Evolutionary conservation across 2,888 invertebrate genomes (phyloP), one percentile per base, ranked within the genome.

Genomic region (Plebejus argus): DNA sequence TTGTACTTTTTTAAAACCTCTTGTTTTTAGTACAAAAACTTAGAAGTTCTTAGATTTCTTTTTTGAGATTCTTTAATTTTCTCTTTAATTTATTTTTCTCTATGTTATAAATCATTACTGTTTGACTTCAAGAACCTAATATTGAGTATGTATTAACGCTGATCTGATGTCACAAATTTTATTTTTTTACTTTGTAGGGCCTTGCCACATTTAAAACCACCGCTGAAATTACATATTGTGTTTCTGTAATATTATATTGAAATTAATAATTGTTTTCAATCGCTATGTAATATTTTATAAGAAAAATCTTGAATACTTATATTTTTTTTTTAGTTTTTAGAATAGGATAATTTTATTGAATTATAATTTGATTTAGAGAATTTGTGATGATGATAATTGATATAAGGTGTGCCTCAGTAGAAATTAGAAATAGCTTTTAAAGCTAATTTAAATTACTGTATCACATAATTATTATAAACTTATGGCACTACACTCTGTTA

Each of bases 171-270:
- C 12, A 72, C 20, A 72, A 39, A 20, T 35, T 72, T 45, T 15
- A 72, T n/a, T n/a, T n/a, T 45, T 72, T 72, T 45, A 72, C 12
- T 45, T 72, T 45, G 20, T 72, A 72, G 45, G 72, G 20, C 39
- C 72, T 72, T 72, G 72, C 72, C 72, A 72, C 72, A 72, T 20
- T 39, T 72, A 12, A 45, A 45, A 72, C 72, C 72, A 72, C 72
- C 72, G 72, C 45, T 39, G 20, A 20, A 20, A 72, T 45, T 1
- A 71, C n/a, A 39, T 71, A 45, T n/a, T 72, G 20, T 45, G 20
- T 23, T 3, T 72, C 39, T 20, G 6, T 39, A 71, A 72, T 28
- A n/a, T 61, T 28, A 61, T 61, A 8, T 61, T 28, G 3, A 23
- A 15, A 20, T 58, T n/a, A n/a, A 58, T 49, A 10, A 18, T 49